Evolutionary conservation across 2,888 invertebrate genomes (phyloP).

Genomic region (Griposia aprilina): DNA sequence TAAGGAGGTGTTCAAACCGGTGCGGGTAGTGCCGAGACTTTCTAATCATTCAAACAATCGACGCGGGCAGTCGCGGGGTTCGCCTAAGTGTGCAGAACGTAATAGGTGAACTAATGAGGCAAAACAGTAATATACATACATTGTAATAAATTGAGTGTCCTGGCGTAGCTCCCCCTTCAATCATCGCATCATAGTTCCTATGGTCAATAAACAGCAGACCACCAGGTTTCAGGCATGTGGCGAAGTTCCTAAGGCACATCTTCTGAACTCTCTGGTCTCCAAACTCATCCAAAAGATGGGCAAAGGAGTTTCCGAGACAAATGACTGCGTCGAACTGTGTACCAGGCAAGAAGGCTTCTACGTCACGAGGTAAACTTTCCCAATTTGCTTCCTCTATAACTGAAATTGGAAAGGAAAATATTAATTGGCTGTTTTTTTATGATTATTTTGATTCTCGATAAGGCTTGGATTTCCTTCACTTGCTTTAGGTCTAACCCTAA

Average conservation of each 20-base stretch:
- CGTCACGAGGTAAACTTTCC: conserved; percentile 94
- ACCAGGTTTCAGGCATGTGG: conserved; percentile 95
- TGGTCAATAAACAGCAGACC: conserved; percentile 96
- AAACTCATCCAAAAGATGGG: conserved; percentile 95
- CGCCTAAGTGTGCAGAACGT: neutral
- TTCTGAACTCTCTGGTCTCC: conserved; percentile 95
- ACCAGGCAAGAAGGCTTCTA: conserved; percentile 90
- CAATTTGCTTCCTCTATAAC: conserved; percentile 98
- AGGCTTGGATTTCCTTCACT: neutral
- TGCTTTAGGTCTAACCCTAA: no score
- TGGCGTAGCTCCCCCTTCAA: conserved; percentile 94
- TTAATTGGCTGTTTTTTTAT: neutral
- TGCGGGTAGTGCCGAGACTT: neutral
- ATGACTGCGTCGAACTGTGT: conserved; percentile 96
- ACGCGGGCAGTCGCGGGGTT: no score
- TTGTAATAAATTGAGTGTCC: conserved; percentile 97
- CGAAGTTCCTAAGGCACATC: conserved; percentile 95
- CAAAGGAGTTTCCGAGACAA: conserved; percentile 97
- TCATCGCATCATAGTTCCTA: conserved; percentile 95
- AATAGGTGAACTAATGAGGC: neutral
- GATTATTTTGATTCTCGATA: no score
- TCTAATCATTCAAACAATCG: no score
- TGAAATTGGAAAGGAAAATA: conserved; percentile 76
- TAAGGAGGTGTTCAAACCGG: no score
- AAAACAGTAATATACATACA: conserved; percentile 88